Evolutionary conservation across 2,888 invertebrate genomes (phyloP).

Genomic region (Tachina fera): DNA sequence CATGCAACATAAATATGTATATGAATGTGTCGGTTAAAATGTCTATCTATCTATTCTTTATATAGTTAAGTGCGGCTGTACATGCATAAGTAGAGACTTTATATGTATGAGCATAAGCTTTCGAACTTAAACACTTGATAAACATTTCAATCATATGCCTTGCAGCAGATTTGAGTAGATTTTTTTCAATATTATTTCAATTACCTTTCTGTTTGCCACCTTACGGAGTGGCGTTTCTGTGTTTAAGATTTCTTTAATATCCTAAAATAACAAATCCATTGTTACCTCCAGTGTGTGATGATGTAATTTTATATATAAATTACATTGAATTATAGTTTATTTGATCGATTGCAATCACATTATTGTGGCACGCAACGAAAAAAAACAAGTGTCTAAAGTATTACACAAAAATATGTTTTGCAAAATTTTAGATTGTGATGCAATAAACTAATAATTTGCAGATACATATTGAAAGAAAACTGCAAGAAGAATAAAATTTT

Average conservation of each 20-base stretch:
- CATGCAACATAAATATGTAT: not conserved
- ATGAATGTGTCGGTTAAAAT: constrained; percentile 8
- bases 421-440: constrained; percentile 22
- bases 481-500: not conserved
- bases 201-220: constrained; percentile 22
- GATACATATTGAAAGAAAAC: not conserved
- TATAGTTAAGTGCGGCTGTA: not conserved
- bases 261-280: too few species aligned
- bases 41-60: not conserved
- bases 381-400: constrained; percentile 3
- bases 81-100: not conserved
- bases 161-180: constrained; percentile 44
- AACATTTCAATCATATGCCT: constrained; percentile 56
- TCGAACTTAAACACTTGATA: constrained; percentile 37
- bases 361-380: constrained; percentile 24
- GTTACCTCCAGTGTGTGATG: constrained; percentile 9
- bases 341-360: constrained; percentile 42
- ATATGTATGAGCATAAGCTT: not conserved
- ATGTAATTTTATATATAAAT: constrained; percentile 48
- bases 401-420: constrained; percentile 13
- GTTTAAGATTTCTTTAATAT: constrained; percentile 5
- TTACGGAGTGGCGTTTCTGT: not conserved
- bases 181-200: too few species aligned
- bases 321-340: constrained; percentile 30
- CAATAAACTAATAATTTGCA: not conserved